Percentiles rank a stretch among this genome's conserved stretches.
These are phyloP conservation scores for Drosophila hawaiiensis DNA, from an alignment of 2,888 invertebrate species.

Conservation along the genomic window DNA sequence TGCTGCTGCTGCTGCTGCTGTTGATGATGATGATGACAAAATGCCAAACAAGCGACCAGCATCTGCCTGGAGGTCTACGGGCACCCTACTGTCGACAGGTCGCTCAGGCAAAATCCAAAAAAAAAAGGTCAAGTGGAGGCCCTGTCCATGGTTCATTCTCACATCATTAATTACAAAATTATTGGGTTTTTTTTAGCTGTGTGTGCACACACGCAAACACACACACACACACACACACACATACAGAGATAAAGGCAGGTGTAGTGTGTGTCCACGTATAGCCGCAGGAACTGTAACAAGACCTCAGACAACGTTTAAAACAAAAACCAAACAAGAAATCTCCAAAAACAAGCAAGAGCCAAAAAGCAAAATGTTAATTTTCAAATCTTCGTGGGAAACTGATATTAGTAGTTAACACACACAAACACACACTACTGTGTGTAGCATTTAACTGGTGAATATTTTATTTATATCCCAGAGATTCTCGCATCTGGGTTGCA, in stretches of 20 bases:
- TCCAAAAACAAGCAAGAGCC: conserved; percentile 25
- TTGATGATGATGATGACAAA: conserved; percentile 74
- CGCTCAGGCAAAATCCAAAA: conserved; percentile 34
- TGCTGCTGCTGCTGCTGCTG: conserved; percentile 22
- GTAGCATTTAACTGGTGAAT: conserved; percentile 39
- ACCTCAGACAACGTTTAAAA: conserved; percentile 48
- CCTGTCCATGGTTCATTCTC: conserved; percentile 76
- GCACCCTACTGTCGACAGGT: conserved; percentile 72
- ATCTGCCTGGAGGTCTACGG: conserved; percentile 73
- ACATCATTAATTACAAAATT: conserved; percentile 82
- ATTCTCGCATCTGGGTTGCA: conserved; percentile 17
- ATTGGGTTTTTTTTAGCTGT: conserved; percentile 56
- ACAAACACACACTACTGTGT: conserved; percentile 26
- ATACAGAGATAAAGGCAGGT: conserved; percentile 42
- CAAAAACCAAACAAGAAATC: conserved; percentile 8
- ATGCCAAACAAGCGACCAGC: conserved; percentile 62
- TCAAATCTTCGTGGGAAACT: conserved; percentile 82
- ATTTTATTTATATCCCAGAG: conserved; percentile 23
- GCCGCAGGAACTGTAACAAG: conserved; percentile 78
- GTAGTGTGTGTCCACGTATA: conserved; percentile 56
- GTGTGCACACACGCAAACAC: background rate
- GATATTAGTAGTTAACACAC: conserved; percentile 70
- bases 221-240: conserved; percentile 4
- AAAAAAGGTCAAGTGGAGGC: conserved; percentile 65
- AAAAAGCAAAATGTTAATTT: conserved; percentile 79